Evolutionary conservation across 2,113 vertebrate genomes (phyloP), one percentile per base, ranked within the genome.

Genomic region (Phaethornis superciliosus): DNA sequence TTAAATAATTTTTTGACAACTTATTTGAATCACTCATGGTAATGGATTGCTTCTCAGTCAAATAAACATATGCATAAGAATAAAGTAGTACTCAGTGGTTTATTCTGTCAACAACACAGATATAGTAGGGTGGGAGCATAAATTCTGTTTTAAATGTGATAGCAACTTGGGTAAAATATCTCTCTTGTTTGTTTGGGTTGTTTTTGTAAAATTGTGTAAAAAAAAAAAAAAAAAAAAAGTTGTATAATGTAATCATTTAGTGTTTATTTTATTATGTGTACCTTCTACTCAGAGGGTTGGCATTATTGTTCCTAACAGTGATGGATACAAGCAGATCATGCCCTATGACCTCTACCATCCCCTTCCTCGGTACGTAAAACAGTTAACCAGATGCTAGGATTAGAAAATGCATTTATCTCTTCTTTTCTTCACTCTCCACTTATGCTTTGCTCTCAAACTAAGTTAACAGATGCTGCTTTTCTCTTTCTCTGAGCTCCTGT

Each of bases 261-360:
- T 98, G 96, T 97, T 98, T 98, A 96, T 98, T 97, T 98, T 97
- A 96, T 98, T 98, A 97, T 98, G 95, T 98, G 95, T 98, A 97
- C 98, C 98, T 98, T 98, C 97, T 97, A 98, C 98, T 98, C 98
- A 98, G 98, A 98, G 97, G 97, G 97, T 98, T 98, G 98, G 97
- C 98, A 98, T 98, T 98, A 97, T 98, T 98, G 96, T 98, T 98
- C 97, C 97, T 98, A 98, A 98, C 97, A 99, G 99, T 97, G 99
- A 99, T 76, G 99, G 99, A 97, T 99, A 99, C 99, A 99, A 99
- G 98, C 98, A 99, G 98, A 99, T 99, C 94, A 99, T 99, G 99
- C 99, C 99, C 23, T 99, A 99, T 97, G 99, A 99, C 98, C 99
- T 99, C 97, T 99, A 99, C 98, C 99, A 99, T 94, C 99, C 99